A percentile compares a stretch with the other conserved stretches of the same genome.
Conservation (phyloP, 2,888 invertebrate genomes). For the Sisyra nigra region DNA sequence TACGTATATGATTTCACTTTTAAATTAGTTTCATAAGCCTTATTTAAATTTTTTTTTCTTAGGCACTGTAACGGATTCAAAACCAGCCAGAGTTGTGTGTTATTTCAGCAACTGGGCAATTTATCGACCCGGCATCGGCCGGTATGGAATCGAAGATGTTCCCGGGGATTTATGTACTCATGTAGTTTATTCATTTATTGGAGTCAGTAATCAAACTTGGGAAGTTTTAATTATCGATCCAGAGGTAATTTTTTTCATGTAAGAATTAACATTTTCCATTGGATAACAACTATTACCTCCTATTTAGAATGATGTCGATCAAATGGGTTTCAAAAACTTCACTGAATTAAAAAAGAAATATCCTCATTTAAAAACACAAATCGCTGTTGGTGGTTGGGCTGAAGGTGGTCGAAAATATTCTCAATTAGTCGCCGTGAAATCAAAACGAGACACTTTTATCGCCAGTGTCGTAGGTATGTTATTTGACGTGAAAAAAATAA, state of each 20-base stretch:
- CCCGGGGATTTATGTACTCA: constrained; percentile 74
- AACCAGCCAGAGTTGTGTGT: constrained; percentile 31
- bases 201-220: constrained; percentile 62
- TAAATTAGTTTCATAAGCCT: no score
- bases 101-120: constrained; percentile 74
- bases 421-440: constrained; percentile 55
- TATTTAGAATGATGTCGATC: constrained; percentile 48
- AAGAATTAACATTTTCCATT: no score
- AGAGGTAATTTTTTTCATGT: constrained; percentile 34
- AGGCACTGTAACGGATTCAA: no score
- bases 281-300: neutral
- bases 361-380: constrained; percentile 57
- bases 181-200: constrained; percentile 76
- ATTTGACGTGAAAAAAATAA: constrained; percentile 13
- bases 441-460: constrained; percentile 53
- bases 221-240: constrained; percentile 66
- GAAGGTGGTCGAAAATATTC: constrained; percentile 83
- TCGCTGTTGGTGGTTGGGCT: constrained; percentile 84
- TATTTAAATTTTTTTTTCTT: no score
- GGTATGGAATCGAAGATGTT: constrained; percentile 70
- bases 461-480: constrained; percentile 53
- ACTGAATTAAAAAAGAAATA: constrained; percentile 50
- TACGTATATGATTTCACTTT: no score
- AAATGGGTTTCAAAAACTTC: constrained; percentile 65
- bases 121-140: constrained; percentile 65